phyloP scores from a whole-genome alignment of 2,888 invertebrate species.

The Listrodromus nycthemerus region DNA sequence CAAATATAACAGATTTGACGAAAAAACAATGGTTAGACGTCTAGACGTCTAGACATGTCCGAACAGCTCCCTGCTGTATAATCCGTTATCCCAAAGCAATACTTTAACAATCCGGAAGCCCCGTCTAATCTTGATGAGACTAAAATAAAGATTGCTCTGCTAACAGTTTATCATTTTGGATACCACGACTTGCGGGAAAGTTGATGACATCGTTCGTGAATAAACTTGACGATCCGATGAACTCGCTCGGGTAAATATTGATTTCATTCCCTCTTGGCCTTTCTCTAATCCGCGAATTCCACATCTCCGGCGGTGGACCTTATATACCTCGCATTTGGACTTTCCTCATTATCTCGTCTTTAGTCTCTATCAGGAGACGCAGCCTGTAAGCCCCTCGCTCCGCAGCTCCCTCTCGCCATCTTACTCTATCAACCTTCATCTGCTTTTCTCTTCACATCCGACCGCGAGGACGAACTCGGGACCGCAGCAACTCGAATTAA shows the following conservation, averaged over 20 bases:
- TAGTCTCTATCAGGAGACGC: slow-evolving; percentile 13
- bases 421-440: not conserved
- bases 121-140: not conserved
- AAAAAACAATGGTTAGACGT: not conserved
- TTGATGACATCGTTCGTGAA: not conserved
- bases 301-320: not conserved
- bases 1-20: not conserved
- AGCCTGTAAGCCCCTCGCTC: not conserved
- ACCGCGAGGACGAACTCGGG: slow-evolving; percentile 1
- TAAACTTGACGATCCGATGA: not conserved
- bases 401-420: not conserved
- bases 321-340: slow-evolving; percentile 25
- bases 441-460: slow-evolving; percentile 16
- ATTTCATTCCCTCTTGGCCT: not conserved
- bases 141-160: not conserved
- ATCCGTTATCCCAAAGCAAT: not conserved
- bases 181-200: not conserved
- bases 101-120: not conserved
- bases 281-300: not conserved
- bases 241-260: slow-evolving; percentile 1
- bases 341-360: slow-evolving; percentile 28
- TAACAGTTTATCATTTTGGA: not conserved
- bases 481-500: slow-evolving; percentile 61
- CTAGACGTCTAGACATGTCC: not conserved
- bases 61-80: not conserved